Conservation (phyloP, 2,888 invertebrate species). For the Fragum sueziense region DNA sequence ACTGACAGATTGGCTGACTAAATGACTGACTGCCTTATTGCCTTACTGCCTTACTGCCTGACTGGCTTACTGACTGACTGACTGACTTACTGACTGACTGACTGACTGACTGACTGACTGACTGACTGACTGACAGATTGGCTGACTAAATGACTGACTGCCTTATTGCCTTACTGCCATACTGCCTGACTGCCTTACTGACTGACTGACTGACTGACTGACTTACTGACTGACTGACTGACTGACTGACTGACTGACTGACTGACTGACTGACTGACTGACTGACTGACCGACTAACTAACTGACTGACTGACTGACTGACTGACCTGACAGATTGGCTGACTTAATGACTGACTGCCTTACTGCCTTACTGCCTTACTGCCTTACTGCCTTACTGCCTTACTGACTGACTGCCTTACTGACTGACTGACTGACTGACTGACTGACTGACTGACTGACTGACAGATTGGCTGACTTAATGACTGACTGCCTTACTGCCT, state of each 20-base stretch:
- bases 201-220: neutral
- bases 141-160: too few relatives aligned
- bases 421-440: conserved; percentile 12
- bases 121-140: conserved; percentile 11
- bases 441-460: conserved; percentile 13
- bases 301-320: too few relatives aligned
- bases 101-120: conserved; percentile 11
- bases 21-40: too few relatives aligned
- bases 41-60: neutral
- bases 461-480: neutral
- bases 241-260: conserved; percentile 17
- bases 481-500: conserved; percentile 5
- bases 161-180: neutral
- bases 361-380: too few relatives aligned
- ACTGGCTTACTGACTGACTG: conserved; percentile 9
- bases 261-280: conserved; percentile 12
- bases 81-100: conserved; percentile 14
- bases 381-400: too few relatives aligned
- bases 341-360: too few relatives aligned
- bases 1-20: too few relatives aligned
- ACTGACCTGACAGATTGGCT: too few relatives aligned
- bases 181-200: neutral
- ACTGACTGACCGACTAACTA: too few relatives aligned
- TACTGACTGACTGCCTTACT: conserved; percentile 4
- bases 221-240: conserved; percentile 6